phyloP scores from a whole-genome alignment of 2,888 invertebrate species.

The Sthenelais limicola region DNA sequence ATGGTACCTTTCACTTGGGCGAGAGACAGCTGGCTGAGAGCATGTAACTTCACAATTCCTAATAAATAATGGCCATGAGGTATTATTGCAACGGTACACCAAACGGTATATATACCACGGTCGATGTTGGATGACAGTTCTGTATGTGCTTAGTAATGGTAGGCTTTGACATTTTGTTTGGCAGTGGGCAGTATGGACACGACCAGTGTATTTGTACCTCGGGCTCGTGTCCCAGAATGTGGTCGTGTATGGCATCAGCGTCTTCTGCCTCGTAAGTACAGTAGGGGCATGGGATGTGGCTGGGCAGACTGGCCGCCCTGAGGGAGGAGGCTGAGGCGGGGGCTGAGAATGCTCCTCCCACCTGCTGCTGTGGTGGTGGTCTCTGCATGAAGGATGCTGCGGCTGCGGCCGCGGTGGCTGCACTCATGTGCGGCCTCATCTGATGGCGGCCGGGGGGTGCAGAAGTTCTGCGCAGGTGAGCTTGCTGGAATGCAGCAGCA shows the following conservation, averaged over 20 bases:
- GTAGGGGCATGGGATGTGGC: constrained; percentile 26
- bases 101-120: constrained; percentile 34
- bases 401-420: constrained; percentile 8
- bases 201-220: constrained; percentile 35
- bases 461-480: background rate
- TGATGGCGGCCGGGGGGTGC: background rate
- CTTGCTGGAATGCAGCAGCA: constrained; percentile 18
- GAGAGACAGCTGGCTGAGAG: no score
- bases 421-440: constrained; percentile 13
- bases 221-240: constrained; percentile 30
- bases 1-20: no score
- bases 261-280: constrained; percentile 23
- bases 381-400: constrained; percentile 23
- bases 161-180: constrained; percentile 21
- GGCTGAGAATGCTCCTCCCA: background rate
- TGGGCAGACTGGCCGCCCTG: background rate
- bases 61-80: no score
- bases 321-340: background rate
- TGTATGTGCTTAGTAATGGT: constrained; percentile 27
- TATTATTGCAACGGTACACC: constrained; percentile 39
- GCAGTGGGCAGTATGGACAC: constrained; percentile 38
- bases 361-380: constrained; percentile 1
- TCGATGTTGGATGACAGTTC: constrained; percentile 31
- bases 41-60: no score
- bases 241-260: constrained; percentile 33